Conservation (phyloP, 2,888 invertebrate species). For the Phrixothrix hirtus region DNA sequence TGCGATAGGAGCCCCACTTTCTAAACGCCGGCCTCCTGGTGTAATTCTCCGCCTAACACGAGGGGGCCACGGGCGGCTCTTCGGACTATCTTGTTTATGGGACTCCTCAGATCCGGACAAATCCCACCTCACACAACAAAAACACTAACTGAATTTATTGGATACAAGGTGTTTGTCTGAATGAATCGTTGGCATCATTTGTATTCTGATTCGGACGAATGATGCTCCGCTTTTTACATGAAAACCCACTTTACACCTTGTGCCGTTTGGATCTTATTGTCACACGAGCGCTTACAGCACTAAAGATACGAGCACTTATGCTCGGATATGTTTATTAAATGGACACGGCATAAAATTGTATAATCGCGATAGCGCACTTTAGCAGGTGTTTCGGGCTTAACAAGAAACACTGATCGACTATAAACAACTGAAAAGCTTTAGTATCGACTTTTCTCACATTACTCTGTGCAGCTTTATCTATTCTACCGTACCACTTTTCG, state of each 20-base stretch:
- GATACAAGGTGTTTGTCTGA: slow-evolving; percentile 59
- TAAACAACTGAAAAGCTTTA: not conserved
- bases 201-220: slow-evolving; percentile 58
- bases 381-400: slow-evolving; percentile 14
- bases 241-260: slow-evolving; percentile 57
- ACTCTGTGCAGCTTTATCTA: too few species aligned
- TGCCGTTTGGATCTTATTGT: slow-evolving; percentile 50
- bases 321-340: slow-evolving; percentile 57
- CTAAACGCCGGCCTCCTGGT: slow-evolving; percentile 29
- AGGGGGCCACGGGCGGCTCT: slow-evolving; percentile 47
- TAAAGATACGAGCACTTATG: slow-evolving; percentile 51
- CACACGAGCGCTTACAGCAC: slow-evolving; percentile 50
- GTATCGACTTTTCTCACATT: not conserved
- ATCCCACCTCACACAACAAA: slow-evolving; percentile 57
- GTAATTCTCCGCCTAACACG: slow-evolving; percentile 36
- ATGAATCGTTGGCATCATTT: slow-evolving; percentile 58
- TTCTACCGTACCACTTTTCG: too few species aligned
- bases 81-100: slow-evolving; percentile 57
- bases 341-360: slow-evolving; percentile 52
- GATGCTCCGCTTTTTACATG: slow-evolving; percentile 57
- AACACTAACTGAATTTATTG: slow-evolving; percentile 59
- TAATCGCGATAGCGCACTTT: slow-evolving; percentile 34
- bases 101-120: slow-evolving; percentile 57
- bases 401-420: not conserved
- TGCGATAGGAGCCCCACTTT: slow-evolving; percentile 47